phyloP scores from a whole-genome alignment of 2,888 invertebrate species.

The Eretmocerus hayati region DNA sequence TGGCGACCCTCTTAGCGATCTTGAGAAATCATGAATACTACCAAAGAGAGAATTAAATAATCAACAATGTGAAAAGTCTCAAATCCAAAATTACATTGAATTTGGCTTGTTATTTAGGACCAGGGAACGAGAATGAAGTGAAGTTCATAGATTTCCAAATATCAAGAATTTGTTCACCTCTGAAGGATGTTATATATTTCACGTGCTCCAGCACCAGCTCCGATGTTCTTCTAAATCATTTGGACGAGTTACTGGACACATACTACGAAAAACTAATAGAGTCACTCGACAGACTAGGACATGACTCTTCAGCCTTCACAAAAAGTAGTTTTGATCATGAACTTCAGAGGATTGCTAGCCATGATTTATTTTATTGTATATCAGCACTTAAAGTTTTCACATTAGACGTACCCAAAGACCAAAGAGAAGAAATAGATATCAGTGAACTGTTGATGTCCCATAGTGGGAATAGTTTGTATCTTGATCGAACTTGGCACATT shows the following conservation, averaged over 20 bases:
- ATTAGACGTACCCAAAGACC: background rate
- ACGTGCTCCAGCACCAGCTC: background rate
- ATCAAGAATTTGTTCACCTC: background rate
- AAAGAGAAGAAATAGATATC: slow-evolving; percentile 17
- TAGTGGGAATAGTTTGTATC: background rate
- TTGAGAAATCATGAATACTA: too few relatives aligned
- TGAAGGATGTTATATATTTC: slow-evolving; percentile 3
- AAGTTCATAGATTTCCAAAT: slow-evolving; percentile 51
- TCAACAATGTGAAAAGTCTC: too few relatives aligned
- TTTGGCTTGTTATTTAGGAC: background rate
- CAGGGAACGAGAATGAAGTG: slow-evolving; percentile 34
- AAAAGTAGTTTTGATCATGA: slow-evolving; percentile 28
- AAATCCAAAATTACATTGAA: too few relatives aligned
- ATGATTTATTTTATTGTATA: slow-evolving; percentile 32
- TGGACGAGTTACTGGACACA: slow-evolving; percentile 4
- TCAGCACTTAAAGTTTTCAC: background rate
- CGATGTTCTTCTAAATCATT: background rate
- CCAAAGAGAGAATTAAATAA: too few relatives aligned
- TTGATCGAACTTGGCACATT: background rate
- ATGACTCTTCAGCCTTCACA: background rate
- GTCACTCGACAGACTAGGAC: background rate
- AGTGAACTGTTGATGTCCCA: slow-evolving; percentile 12
- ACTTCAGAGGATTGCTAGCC: slow-evolving; percentile 25
- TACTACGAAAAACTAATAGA: background rate
- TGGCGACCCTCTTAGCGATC: too few relatives aligned